These are phyloP conservation scores for Habroteleia sp. DNA, from an alignment of 2,888 invertebrate species.

Conservation along the genomic window DNA sequence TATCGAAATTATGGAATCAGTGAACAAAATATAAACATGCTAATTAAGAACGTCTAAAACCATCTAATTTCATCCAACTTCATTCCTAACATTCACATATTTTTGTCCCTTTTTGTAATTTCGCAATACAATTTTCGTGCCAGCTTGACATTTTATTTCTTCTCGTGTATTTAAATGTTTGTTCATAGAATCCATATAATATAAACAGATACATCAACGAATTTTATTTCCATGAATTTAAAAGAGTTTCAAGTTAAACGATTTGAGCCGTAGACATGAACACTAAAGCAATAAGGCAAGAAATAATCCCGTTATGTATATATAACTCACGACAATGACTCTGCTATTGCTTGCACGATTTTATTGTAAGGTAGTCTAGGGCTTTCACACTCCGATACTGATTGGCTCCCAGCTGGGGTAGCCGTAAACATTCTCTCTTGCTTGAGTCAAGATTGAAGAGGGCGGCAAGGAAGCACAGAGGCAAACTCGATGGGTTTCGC, in stretches of 20 bases:
- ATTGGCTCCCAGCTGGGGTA: slow-evolving; percentile 79
- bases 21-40: too few species aligned
- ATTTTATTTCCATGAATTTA: slow-evolving; percentile 20
- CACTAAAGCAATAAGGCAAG: slow-evolving; percentile 28
- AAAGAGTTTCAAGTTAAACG: slow-evolving; percentile 22
- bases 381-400: slow-evolving; percentile 70
- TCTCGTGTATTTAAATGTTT: too few species aligned
- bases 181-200: too few species aligned
- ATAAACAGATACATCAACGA: background rate
- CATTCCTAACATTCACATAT: too few species aligned
- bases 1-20: too few species aligned
- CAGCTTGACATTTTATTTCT: too few species aligned
- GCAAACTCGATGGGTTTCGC: slow-evolving; percentile 45
- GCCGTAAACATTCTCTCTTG: slow-evolving; percentile 78
- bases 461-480: slow-evolving; percentile 39
- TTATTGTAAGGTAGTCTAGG: slow-evolving; percentile 73
- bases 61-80: too few species aligned
- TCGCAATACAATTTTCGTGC: too few species aligned
- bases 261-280: slow-evolving; percentile 20
- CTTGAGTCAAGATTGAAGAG: slow-evolving; percentile 60
- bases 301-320: slow-evolving; percentile 35
- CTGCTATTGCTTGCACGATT: slow-evolving; percentile 70
- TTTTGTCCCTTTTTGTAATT: too few species aligned
- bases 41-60: too few species aligned
- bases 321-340: slow-evolving; percentile 49